Evolutionary conservation across 2,888 invertebrate genomes (phyloP).

Genomic region (Cerastoderma edule): DNA sequence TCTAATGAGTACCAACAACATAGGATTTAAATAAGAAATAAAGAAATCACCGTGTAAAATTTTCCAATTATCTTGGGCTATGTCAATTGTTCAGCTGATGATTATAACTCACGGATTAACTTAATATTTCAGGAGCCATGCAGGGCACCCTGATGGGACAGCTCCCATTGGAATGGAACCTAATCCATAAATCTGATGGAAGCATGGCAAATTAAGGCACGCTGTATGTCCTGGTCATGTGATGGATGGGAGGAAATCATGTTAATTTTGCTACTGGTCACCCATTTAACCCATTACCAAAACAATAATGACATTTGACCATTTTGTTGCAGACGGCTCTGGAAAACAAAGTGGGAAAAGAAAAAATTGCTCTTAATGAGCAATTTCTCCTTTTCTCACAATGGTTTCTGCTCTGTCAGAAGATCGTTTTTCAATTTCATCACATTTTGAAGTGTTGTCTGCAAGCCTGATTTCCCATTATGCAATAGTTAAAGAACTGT

Average conservation of each 20-base stretch:
- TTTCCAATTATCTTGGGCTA: not conserved
- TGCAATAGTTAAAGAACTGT: too few relatives aligned
- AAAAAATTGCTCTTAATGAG: not conserved
- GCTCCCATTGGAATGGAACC: not conserved
- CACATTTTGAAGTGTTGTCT: too few relatives aligned
- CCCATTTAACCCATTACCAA: too few relatives aligned
- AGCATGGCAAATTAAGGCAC: conserved; percentile 2
- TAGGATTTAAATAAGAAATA: too few relatives aligned
- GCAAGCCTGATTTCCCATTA: too few relatives aligned
- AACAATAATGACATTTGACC: too few relatives aligned
- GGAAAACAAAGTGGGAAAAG: conserved; percentile 2
- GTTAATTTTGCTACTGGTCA: too few relatives aligned
- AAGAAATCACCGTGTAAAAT: too few relatives aligned
- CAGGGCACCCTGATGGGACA: conserved; percentile 4
- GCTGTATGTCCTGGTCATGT: not conserved
- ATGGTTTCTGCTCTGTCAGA: too few relatives aligned
- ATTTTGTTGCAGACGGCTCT: too few relatives aligned
- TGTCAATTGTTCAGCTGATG: not conserved
- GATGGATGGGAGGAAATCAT: conserved; percentile 1
- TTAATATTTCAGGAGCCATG: conserved; percentile 9
- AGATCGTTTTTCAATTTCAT: too few relatives aligned
- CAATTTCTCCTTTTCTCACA: conserved; percentile 5
- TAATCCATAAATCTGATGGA: conserved; percentile 8
- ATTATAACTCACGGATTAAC: conserved; percentile 9
- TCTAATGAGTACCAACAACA: too few relatives aligned